Percentiles rank a stretch among this genome's conserved stretches.
These are phyloP conservation scores for Ennomos erosarius DNA, from an alignment of 2,888 invertebrate species.

Conservation along the genomic window DNA sequence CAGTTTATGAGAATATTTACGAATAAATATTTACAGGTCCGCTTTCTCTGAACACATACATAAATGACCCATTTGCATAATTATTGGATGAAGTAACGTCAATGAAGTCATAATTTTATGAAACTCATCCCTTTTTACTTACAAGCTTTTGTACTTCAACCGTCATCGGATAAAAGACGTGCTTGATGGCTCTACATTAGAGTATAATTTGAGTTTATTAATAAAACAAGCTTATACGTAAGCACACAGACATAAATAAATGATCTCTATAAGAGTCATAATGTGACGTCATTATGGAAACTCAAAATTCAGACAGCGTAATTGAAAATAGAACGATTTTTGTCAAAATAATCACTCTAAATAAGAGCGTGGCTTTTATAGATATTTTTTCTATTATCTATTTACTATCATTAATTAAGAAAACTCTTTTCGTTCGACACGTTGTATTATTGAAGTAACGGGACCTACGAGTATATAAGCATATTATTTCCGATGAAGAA, in stretches of 20 bases:
- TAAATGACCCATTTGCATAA: slow-evolving; percentile 29
- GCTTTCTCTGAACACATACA: slow-evolving; percentile 13
- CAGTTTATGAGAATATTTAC: neutral
- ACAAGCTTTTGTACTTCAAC: slow-evolving; percentile 73
- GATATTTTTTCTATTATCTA: too few species aligned
- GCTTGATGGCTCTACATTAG: slow-evolving; percentile 63
- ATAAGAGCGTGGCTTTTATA: too few species aligned
- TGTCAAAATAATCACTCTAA: too few species aligned
- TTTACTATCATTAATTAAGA: too few species aligned
- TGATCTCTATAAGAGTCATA: neutral
- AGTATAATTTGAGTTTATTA: slow-evolving; percentile 60
- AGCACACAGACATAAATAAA: neutral
- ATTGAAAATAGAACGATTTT: slow-evolving; percentile 62
- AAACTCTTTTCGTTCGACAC: too few species aligned
- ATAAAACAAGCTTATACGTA: slow-evolving; percentile 39
- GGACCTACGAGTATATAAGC: too few species aligned
- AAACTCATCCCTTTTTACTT: slow-evolving; percentile 50
- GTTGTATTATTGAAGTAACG: too few species aligned
- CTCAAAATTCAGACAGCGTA: slow-evolving; percentile 72
- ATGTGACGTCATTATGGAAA: slow-evolving; percentile 62
- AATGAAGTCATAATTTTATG: slow-evolving; percentile 35
- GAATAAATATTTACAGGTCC: slow-evolving; percentile 21
- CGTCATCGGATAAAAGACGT: slow-evolving; percentile 66
- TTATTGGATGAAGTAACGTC: slow-evolving; percentile 23
- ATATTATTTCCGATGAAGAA: too few species aligned